These are phyloP conservation scores for Saguinus midas DNA, from an alignment of 2,113 vertebrate species.

Conservation along the genomic window DNA sequence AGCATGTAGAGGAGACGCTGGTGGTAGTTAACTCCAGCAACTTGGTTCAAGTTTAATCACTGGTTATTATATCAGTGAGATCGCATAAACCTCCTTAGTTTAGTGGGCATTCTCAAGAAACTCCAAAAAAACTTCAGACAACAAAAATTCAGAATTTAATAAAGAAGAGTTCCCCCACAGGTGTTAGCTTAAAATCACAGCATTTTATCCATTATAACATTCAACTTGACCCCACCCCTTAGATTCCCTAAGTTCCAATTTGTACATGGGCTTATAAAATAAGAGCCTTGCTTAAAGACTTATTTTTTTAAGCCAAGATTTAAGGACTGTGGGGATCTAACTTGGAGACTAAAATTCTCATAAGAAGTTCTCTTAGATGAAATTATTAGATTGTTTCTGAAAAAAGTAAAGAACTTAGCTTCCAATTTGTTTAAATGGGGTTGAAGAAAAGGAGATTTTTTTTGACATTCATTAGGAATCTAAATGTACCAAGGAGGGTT, in stretches of 20 bases:
- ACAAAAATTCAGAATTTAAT: background rate
- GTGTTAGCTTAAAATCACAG: background rate
- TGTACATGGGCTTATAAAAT: background rate
- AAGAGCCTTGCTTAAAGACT: background rate
- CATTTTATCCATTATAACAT: background rate
- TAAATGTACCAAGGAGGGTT: conserved; percentile 65
- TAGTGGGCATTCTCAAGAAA: background rate
- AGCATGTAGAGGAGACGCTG: background rate
- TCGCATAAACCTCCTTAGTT: background rate
- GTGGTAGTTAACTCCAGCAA: background rate
- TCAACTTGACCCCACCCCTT: background rate
- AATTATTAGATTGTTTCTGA: conserved; percentile 24
- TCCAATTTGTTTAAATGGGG: conserved; percentile 55
- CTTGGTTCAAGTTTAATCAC: background rate
- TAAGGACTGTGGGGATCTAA: background rate
- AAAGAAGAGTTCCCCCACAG: background rate
- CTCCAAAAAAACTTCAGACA: background rate
- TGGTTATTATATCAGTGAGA: background rate
- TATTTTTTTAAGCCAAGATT: background rate
- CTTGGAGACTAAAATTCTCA: background rate
- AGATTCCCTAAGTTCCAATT: background rate
- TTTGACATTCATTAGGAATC: conserved; percentile 69
- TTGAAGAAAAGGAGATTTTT: conserved; percentile 56
- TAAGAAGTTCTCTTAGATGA: conserved; percentile 30
- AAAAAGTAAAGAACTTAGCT: background rate